Percentiles rank a stretch among this genome's conserved stretches.
phyloP scores from a whole-genome alignment of 2,113 vertebrate genomes.

The Amphilophus citrinellus region DNA sequence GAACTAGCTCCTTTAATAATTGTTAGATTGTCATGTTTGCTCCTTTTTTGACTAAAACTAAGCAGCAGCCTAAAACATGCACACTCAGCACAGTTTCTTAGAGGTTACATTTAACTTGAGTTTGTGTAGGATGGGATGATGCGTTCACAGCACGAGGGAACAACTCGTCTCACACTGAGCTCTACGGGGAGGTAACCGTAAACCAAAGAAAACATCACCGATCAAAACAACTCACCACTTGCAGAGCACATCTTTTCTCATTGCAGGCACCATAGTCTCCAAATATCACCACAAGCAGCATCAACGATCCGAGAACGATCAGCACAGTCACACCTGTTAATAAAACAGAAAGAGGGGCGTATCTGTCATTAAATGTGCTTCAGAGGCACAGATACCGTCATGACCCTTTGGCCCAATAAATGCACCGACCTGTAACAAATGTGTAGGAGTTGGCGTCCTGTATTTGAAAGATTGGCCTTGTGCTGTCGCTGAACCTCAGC shows the following conservation, averaged over 20 bases:
- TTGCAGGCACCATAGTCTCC: constrained; percentile 73
- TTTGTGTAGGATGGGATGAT: neutral
- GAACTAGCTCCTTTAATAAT: neutral
- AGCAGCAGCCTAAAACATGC: neutral
- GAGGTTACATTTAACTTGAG: no score
- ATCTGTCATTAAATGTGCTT: neutral
- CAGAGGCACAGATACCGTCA: rapidly evolving
- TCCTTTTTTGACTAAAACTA: neutral
- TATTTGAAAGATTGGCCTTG: constrained; percentile 55
- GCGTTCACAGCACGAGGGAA: neutral
- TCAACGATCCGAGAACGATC: constrained; percentile 55
- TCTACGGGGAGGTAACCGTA: neutral
- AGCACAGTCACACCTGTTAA: constrained; percentile 66
- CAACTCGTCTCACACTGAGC: neutral
- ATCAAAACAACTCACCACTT: constrained; percentile 63
- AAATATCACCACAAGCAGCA: constrained; percentile 67
- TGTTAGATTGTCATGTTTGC: no score
- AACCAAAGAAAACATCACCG: neutral
- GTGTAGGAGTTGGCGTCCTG: constrained; percentile 39
- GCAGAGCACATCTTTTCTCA: constrained; percentile 60
- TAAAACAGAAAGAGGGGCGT: neutral
- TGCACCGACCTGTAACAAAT: constrained; percentile 66
- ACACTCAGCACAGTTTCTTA: neutral
- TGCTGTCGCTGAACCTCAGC: constrained; percentile 59
- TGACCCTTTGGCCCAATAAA: rapidly evolving